Base-by-base conservation (phyloP, 2,888 invertebrate genomes). In the Crossocerus cetratus region DNA sequence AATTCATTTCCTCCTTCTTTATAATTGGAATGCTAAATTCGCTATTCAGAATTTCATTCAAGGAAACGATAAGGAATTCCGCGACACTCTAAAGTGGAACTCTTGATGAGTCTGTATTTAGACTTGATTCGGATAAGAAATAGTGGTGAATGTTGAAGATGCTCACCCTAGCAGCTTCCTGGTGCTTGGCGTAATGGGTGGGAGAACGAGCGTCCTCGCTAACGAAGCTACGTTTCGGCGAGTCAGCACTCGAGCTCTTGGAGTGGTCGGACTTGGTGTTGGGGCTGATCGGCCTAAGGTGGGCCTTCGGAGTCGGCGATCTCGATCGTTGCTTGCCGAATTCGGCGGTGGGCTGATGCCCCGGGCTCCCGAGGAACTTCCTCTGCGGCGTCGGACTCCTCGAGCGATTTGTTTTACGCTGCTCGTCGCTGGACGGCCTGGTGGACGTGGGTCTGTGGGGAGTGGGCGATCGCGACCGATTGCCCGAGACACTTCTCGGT, bases 351-450 rank as follows among this genome's bases (percentile, higher is more conserved):
- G 32, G 72, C 49, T 87, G 87, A 65, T 85, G 86, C 45, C 73
- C 80, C 23, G 86, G 87, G 77, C 86, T 91, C 82, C 84, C 90
- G 45, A 84, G 88, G 87, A 86, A 91, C 87, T 91, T 93, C 81
- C 87, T 92, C 85, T 90, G 92, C 56, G 90, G 92, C 72, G 91
- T 92, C 32, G 91, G 92, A 87, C 91, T 92, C 72, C 92, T 90
- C 73, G 92, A 92, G 76, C 91, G 91, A 83, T 90, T 91, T 18
- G 59, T 76, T 65, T 82, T 82, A 42, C 69, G 77, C 53, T 64
- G 77, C n/a, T 81, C 78, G 32, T 74, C 80, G 58, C 20, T 60
- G 20, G 55, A n/a, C 20, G 72, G 72, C 5, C 66, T 81, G 49
- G 60, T 44, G 23, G 56, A 5, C 14, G 71, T 16, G 49, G 49